These are phyloP conservation scores for Bicyclus anynana DNA, from an alignment of 1,140 invertebrate genomes.

Conservation along the genomic window DNA sequence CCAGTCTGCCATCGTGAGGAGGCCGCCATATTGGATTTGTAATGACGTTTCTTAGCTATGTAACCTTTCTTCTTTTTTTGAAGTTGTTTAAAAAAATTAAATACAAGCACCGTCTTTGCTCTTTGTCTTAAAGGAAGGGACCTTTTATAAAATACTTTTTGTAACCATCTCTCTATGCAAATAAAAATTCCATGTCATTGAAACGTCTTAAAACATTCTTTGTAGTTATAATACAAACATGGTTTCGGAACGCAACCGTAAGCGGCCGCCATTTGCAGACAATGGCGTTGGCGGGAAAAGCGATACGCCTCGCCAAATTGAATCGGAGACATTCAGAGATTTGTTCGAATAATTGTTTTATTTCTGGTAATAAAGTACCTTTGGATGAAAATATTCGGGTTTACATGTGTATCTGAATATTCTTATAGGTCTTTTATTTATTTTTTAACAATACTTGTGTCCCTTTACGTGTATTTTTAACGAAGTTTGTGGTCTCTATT, in stretches of 20 bases:
- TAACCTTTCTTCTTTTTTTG: too few relatives aligned
- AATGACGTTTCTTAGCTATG: too few relatives aligned
- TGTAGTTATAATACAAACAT: conserved; percentile 65
- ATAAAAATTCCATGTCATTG: conserved; percentile 61
- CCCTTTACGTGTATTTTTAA: too few relatives aligned
- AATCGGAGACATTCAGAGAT: conserved; percentile 48
- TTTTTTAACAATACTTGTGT: too few relatives aligned
- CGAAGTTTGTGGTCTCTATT: too few relatives aligned
- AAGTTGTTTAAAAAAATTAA: background rate
- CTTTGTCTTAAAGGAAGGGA: too few relatives aligned
- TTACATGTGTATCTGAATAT: conserved; percentile 5
- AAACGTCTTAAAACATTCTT: conserved; percentile 58
- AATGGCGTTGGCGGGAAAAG: conserved; percentile 62
- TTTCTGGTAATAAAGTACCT: conserved; percentile 26
- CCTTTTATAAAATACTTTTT: conserved; percentile 24
- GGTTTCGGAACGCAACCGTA: conserved; percentile 62
- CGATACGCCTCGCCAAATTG: conserved; percentile 39
- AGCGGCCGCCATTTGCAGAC: conserved; percentile 69
- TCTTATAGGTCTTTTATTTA: background rate
- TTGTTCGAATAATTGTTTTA: conserved; percentile 54
- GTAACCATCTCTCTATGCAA: conserved; percentile 48
- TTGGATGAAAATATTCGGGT: conserved; percentile 8
- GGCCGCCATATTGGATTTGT: too few relatives aligned
- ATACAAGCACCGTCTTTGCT: background rate
- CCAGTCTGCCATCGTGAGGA: too few relatives aligned